Conservation (phyloP, 2,113 vertebrate genomes). For the Nibea coibor region DNA sequence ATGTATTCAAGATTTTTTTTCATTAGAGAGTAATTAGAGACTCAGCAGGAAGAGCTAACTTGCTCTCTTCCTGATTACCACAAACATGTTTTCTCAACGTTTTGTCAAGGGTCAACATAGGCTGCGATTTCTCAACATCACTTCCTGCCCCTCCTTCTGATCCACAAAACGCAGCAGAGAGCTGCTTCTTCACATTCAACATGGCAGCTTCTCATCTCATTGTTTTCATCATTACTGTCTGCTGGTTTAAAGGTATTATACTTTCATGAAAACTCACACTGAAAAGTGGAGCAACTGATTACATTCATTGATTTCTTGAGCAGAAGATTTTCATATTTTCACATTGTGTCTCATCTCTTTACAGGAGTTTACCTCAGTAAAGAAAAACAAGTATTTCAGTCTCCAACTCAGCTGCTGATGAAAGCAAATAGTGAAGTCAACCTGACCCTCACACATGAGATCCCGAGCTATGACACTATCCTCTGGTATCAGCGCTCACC, state of each 20-base stretch:
- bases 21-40: too few species aligned
- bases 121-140: too few species aligned
- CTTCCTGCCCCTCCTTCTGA: conserved; percentile 46
- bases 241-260: conserved; percentile 56
- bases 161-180: conserved; percentile 9
- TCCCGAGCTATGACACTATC: conserved; percentile 50
- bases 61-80: too few species aligned
- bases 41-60: too few species aligned
- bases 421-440: neutral
- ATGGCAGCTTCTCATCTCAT: conserved; percentile 45
- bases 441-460: conserved; percentile 45
- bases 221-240: neutral
- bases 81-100: too few species aligned
- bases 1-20: too few species aligned
- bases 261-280: neutral
- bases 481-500: conserved; percentile 71
- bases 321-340: too few species aligned
- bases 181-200: conserved; percentile 28
- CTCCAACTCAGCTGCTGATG: conserved; percentile 37
- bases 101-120: too few species aligned
- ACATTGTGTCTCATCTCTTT: neutral
- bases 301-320: too few species aligned
- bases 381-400: conserved; percentile 57
- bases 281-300: too few species aligned
- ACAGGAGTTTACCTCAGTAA: conserved; percentile 50